Conservation (phyloP, 2,888 invertebrate species). For the Lepeophtheirus nordmannii region DNA sequence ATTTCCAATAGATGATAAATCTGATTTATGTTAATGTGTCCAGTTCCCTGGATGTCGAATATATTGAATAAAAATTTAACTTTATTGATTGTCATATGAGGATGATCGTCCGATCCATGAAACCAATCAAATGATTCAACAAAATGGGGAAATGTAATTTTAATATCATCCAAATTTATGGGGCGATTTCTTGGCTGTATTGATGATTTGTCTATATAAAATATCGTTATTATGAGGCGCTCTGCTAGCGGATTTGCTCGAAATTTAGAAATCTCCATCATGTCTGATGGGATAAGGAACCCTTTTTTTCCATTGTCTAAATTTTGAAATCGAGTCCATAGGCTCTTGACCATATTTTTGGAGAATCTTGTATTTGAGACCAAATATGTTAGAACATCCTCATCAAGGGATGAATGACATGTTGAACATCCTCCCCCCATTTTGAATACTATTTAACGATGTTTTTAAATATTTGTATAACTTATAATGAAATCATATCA, state of each 20-base stretch:
- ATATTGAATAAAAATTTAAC: neutral
- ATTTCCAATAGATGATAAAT: neutral
- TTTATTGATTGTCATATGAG: neutral
- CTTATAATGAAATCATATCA: no score
- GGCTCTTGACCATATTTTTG: neutral
- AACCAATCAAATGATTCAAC: neutral
- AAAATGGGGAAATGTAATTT: neutral
- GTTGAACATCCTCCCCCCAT: neutral
- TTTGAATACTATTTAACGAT: neutral
- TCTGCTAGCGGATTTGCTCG: neutral
- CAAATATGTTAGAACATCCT: neutral
- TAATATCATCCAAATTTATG: neutral
- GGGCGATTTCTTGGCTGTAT: neutral
- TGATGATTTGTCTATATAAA: neutral
- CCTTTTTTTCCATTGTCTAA: neutral
- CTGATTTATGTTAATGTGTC: neutral
- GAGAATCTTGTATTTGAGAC: neutral
- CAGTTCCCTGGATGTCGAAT: neutral
- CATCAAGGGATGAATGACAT: neutral
- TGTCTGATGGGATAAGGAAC: neutral
- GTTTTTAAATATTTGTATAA: no score
- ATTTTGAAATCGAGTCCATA: conserved; percentile 4
- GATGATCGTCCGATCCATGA: neutral
- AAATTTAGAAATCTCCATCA: neutral
- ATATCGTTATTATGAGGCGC: neutral